Conservation (phyloP, 2,888 invertebrate species). For the Lepidocyrtinus sp. region DNA sequence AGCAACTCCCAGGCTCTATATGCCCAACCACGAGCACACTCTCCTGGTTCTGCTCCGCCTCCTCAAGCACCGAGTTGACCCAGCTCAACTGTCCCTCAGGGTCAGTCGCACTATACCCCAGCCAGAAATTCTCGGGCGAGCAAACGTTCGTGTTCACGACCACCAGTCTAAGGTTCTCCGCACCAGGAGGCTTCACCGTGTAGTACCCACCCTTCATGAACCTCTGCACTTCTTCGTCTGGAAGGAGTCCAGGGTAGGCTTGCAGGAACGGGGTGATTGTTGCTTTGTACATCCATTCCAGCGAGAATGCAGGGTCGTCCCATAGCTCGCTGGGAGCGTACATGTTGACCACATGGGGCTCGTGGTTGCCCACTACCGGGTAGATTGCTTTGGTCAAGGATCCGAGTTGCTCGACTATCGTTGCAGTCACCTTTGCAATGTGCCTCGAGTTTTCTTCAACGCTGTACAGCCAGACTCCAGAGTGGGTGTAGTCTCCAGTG, state of each 20-base stretch:
- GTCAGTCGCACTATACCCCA: conserved; percentile 81
- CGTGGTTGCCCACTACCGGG: conserved; percentile 87
- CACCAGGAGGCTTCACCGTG: conserved; percentile 77
- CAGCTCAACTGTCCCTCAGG: conserved; percentile 85
- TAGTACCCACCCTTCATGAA: conserved; percentile 84
- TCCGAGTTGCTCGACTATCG: conserved; percentile 77
- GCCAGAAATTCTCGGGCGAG: conserved; percentile 82
- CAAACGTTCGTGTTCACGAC: conserved; percentile 87
- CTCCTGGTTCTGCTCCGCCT: conserved; percentile 83
- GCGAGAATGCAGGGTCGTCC: conserved; percentile 38
- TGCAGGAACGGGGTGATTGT: conserved; percentile 75
- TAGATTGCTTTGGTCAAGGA: conserved; percentile 76
- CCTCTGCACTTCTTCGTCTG: conserved; percentile 77
- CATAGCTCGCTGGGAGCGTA: conserved; percentile 59
- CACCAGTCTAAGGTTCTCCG: conserved; percentile 83
- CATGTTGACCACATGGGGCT: conserved; percentile 75
- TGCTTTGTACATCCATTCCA: conserved; percentile 83
- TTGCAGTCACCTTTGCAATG: conserved; percentile 75
- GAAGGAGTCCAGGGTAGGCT: conserved; percentile 73
- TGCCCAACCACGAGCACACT: conserved; percentile 85
- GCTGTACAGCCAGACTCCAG: conserved; percentile 90
- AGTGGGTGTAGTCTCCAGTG: conserved; percentile 90
- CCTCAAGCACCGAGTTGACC: conserved; percentile 81
- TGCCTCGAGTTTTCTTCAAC: conserved; percentile 77
- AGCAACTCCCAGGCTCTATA: conserved; percentile 77